These are phyloP conservation scores for Thereva unica DNA, from an alignment of 2,888 invertebrate species.

Conservation along the genomic window DNA sequence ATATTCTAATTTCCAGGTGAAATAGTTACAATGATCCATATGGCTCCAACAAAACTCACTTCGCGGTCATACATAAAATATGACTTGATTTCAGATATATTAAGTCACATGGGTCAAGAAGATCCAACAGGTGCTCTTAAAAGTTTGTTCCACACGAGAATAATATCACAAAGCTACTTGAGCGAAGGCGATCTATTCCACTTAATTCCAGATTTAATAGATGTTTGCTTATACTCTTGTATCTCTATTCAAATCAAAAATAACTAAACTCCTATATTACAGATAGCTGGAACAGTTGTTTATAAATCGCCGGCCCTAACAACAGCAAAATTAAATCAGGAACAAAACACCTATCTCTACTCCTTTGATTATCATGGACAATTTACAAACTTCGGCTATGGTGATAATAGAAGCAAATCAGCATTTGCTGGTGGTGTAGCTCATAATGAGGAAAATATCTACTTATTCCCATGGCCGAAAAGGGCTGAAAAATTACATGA, in stretches of 20 bases:
- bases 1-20: slow-evolving; percentile 30
- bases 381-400: slow-evolving; percentile 42
- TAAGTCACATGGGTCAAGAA: slow-evolving; percentile 32
- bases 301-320: slow-evolving; percentile 30
- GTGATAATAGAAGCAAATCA: slow-evolving; percentile 55
- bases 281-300: slow-evolving; percentile 37
- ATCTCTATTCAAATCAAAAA: not conserved
- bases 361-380: slow-evolving; percentile 37
- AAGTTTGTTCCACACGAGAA: slow-evolving; percentile 4
- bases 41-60: slow-evolving; percentile 15
- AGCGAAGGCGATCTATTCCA: slow-evolving; percentile 29
- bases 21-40: slow-evolving; percentile 31
- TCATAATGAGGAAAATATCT: slow-evolving; percentile 64
- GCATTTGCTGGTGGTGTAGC: slow-evolving; percentile 61
- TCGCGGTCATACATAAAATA: slow-evolving; percentile 25
- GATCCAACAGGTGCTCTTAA: slow-evolving; percentile 25
- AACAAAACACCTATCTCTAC: slow-evolving; percentile 32
- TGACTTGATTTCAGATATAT: slow-evolving; percentile 31
- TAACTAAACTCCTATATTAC: not conserved
- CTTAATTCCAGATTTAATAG: slow-evolving; percentile 36
- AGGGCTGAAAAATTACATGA: slow-evolving; percentile 53
- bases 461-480: slow-evolving; percentile 60
- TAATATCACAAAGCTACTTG: slow-evolving; percentile 6
- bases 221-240: slow-evolving; percentile 15
- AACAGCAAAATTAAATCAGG: slow-evolving; percentile 22